A percentile compares a stretch with the other conserved stretches of the same genome.
Conservation (phyloP, 2,113 vertebrate genomes). For the Oncorhynchus mykiss region DNA sequence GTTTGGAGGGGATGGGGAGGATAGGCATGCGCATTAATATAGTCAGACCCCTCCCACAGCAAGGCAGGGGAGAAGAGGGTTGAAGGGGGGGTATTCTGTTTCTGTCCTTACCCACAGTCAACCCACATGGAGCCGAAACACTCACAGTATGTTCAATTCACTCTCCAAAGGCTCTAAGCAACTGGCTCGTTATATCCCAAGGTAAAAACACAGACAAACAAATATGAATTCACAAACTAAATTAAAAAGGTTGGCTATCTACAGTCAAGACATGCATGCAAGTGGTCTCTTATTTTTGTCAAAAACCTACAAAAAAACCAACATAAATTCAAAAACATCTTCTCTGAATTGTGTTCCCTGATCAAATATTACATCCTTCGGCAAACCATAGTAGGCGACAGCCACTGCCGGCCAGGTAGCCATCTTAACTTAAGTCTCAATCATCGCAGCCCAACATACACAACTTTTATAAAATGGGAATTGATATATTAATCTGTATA, state of each 20-base stretch:
- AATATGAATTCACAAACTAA: constrained; percentile 42
- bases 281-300: constrained; percentile 45
- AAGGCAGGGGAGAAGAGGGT: constrained; percentile 7
- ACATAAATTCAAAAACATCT: constrained; percentile 31
- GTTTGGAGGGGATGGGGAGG: neutral
- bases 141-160: constrained; percentile 31
- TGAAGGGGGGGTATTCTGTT: too few species aligned
- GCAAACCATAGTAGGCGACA: constrained; percentile 30
- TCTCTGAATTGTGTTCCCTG: constrained; percentile 32
- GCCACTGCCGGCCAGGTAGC: constrained; percentile 33
- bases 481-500: constrained; percentile 20
- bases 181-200: constrained; percentile 27
- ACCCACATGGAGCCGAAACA: neutral
- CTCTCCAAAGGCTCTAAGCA: constrained; percentile 35
- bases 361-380: constrained; percentile 20
- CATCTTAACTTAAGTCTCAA: constrained; percentile 19
- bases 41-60: constrained; percentile 28
- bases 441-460: constrained; percentile 61
- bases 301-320: constrained; percentile 43
- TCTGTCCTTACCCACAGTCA: too few species aligned
- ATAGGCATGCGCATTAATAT: constrained; percentile 39
- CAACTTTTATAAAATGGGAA: constrained; percentile 70
- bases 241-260: constrained; percentile 42
- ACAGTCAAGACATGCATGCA: constrained; percentile 54
- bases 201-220: constrained; percentile 18